These are phyloP conservation scores for Rhaphigaster nebulosa DNA, from an alignment of 2,888 invertebrate species.

Conservation along the genomic window DNA sequence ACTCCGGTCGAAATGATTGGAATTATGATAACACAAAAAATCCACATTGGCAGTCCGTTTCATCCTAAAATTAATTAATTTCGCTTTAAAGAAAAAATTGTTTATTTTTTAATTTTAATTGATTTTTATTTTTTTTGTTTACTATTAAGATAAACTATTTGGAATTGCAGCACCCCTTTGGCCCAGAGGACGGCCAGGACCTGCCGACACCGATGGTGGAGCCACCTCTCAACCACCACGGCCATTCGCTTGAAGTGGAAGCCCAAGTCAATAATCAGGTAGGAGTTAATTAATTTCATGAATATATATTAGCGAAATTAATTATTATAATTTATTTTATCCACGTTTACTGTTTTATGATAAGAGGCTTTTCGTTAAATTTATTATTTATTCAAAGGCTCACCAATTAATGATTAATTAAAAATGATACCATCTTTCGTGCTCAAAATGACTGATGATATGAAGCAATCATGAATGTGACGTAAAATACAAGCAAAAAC, in stretches of 20 bases:
- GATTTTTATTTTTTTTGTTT: no score
- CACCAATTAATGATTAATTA: no score
- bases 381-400: not conserved
- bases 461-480: no score
- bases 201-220: not conserved
- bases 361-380: not conserved
- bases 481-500: no score
- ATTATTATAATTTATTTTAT: not conserved
- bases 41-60: no score
- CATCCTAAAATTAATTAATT: no score
- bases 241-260: conserved; percentile 21
- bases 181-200: not conserved
- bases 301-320: not conserved
- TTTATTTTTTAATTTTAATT: no score
- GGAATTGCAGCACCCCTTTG: not conserved
- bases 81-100: no score
- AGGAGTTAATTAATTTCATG: not conserved
- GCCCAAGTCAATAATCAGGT: conserved; percentile 45
- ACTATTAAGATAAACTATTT: not conserved
- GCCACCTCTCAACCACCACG: conserved; percentile 27
- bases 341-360: not conserved
- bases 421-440: no score
- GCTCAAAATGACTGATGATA: no score
- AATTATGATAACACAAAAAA: no score
- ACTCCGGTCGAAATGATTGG: no score